These are phyloP conservation scores for Bos indicus DNA, from an alignment of 2,113 vertebrate species.

Conservation along the genomic window DNA sequence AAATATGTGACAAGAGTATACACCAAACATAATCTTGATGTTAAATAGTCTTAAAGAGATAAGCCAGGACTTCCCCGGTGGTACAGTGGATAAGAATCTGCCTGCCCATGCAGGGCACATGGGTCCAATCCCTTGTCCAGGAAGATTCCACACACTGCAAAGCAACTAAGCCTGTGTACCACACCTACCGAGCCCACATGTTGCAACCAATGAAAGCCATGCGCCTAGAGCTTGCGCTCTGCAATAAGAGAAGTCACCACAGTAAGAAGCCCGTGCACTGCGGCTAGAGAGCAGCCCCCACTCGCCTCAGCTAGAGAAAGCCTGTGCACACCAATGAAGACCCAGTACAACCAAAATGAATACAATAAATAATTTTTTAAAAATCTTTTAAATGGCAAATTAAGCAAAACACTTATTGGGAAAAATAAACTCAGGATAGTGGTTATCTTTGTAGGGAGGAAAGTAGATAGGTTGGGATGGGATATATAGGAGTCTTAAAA, in stretches of 20 bases:
- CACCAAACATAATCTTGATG: background rate
- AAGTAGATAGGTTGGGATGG: background rate
- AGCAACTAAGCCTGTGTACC: background rate
- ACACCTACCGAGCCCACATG: background rate
- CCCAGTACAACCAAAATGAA: background rate
- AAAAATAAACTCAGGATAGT: background rate
- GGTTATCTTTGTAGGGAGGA: background rate
- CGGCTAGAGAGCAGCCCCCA: accelerated
- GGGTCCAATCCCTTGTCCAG: background rate
- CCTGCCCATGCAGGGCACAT: background rate
- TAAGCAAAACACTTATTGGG: background rate
- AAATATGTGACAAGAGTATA: background rate
- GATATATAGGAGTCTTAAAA: background rate
- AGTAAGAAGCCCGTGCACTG: accelerated
- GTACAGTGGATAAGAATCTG: background rate
- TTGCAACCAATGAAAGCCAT: background rate
- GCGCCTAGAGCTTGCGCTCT: background rate
- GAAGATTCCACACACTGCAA: background rate
- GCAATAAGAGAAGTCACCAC: background rate
- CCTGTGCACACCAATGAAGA: background rate
- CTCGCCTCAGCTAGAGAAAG: background rate
- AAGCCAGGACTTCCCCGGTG: background rate
- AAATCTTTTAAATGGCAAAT: background rate
- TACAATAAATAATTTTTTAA: background rate
- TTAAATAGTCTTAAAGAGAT: background rate